Percentiles rank a stretch among this genome's conserved stretches.
These are phyloP conservation scores for Drosophila tsacasi DNA, from an alignment of 1,140 invertebrate species.

Conservation along the genomic window DNA sequence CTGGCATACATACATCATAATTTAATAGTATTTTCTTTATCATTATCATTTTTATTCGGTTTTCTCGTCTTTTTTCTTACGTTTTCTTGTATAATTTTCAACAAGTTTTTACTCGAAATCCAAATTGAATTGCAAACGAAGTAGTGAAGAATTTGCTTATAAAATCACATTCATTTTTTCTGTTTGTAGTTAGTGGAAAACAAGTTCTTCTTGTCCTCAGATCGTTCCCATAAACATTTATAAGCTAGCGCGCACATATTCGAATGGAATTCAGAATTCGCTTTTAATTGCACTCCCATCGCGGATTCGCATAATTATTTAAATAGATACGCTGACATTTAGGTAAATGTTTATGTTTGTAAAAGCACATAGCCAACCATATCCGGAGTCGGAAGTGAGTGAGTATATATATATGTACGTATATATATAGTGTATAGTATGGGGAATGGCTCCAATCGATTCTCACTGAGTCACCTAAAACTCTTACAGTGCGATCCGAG, in stretches of 20 bases:
- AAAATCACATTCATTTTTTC: conserved; percentile 52
- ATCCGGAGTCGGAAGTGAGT: conserved; percentile 3
- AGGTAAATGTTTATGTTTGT: conserved; percentile 2
- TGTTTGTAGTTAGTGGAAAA: conserved; percentile 18
- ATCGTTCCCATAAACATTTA: conserved; percentile 12
- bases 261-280: conserved; percentile 15
- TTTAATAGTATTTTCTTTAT: conserved; percentile 8
- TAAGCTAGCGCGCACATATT: conserved; percentile 9
- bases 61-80: conserved; percentile 3
- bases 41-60: not conserved
- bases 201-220: conserved; percentile 7
- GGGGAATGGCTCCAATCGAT: conserved; percentile 2
- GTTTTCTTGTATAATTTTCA: conserved; percentile 10
- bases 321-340: conserved; percentile 1
- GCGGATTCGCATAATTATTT: conserved; percentile 16
- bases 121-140: conserved; percentile 32
- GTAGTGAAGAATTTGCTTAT: conserved; percentile 31
- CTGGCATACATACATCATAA: conserved; percentile 1
- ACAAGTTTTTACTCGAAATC: conserved; percentile 4
- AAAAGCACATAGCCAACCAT: conserved; percentile 8
- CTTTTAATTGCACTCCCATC: conserved; percentile 17
- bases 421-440: not conserved
- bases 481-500: not conserved
- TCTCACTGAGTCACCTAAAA: not conserved
- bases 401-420: too few relatives aligned